Evolutionary conservation across 2,888 invertebrate genomes (phyloP), one percentile per base, ranked within the genome.

Genomic region (Amphimallon solstitiale): DNA sequence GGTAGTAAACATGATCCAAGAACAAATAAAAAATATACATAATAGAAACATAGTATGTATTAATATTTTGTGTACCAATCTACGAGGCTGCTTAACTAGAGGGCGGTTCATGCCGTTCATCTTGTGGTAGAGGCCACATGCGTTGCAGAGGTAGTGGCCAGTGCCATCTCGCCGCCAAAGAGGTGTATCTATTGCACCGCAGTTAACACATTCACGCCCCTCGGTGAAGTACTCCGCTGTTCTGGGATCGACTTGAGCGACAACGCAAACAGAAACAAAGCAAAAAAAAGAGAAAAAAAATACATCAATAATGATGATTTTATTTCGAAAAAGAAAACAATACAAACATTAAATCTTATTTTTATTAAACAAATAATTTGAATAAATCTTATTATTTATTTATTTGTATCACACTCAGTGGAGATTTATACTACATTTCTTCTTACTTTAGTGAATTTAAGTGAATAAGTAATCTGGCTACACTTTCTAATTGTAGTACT

Each of bases 101-200:
- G 96, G 95, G 79, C 95, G 89, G 86, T 94, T 94, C 87, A 94
- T 92, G 81, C 95, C 95, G 85, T 96, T 97, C 93, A 95, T 93
- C 88, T 95, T 95, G 86, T 92, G 92, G 88, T 98, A 98, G 76
- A 99, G 93, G 78, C 98, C 98, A 86, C 99, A 99, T 73, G 98
- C 98, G 88, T 99, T 99, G 90, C 99, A 99, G 78, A 98, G 90
- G 86, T 98, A 98, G 87, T 98, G 97, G 72, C 98, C 98, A 78
- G 96, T 97, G 83, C 96, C 96, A 88, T 99, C 98, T 82, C 99
- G 90, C 75, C 98, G 90, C 99, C 98, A 98, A 76, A 98, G 88
- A 71, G 98, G 98, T 75, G 98, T 99, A 79, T 86, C 94, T 79
- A 95, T 95, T 70, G 97, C 96, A 69, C 97, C 97, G 83, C 98